Base-by-base conservation (phyloP, 2,888 invertebrate genomes). In the Drosophila macrothrix region DNA sequence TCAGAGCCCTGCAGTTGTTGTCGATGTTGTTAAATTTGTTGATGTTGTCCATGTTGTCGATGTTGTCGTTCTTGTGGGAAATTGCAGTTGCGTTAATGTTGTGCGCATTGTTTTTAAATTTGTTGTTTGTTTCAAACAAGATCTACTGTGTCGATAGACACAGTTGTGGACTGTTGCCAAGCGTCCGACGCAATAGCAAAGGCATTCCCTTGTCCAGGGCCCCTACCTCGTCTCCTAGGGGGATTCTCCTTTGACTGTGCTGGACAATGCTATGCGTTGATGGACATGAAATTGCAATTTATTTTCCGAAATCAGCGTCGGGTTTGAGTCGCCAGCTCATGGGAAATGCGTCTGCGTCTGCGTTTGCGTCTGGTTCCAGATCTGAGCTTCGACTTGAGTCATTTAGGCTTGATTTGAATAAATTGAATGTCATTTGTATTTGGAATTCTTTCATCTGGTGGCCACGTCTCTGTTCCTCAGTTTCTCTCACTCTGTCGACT, bases 281-380 rank as follows among this genome's bases (percentile, higher is more conserved):
- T 84, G 80, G 88, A 88, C 86, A 90, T 88, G 88, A 82, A 88
- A 88, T 88, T 90, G 88, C 88, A 88, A 88, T 88, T 88, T 88
- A 88, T 88, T 86, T 86, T 79, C 80, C 69, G 70, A 86, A 82
- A 88, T 86, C 87, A 74, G 79, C 90, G 84, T 65, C 54, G 70
- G 58, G 66, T 72, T 68, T 31, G 61, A 76, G 77, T 66, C 73
- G 67, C 55, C 73, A 78, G 52, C 71, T 73, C 73, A 67, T 43
- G 79, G 79, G 76, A 82, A 73, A 78, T 68, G 63, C 49, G 33
- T 60, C 49, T 58, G 75, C 29, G 22, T 43, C 22, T 43, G 71
- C 29, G 43, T 58, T 52, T 46, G 55, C 22, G 10, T 60, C 67
- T 50, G 62, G 12, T 22, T 56, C 31, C 41, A 35, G 43, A 12